These are phyloP conservation scores for Stercorarius parasiticus DNA, from an alignment of 2,113 vertebrate genomes.

Conservation along the genomic window DNA sequence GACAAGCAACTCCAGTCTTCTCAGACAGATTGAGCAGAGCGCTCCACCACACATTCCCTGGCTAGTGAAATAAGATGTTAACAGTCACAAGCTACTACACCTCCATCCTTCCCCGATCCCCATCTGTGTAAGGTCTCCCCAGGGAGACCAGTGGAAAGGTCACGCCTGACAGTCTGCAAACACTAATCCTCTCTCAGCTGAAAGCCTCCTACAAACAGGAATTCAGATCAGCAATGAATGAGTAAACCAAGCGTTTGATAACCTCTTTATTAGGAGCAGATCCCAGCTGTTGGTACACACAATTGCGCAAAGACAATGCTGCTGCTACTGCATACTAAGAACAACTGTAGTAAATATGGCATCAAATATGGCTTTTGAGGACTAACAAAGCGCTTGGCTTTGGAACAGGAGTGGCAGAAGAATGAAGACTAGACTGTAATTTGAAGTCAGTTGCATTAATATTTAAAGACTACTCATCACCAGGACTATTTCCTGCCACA, in stretches of 20 bases:
- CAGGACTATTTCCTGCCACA: not conserved
- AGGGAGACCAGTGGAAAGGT: conserved; percentile 29
- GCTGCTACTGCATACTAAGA: not conserved
- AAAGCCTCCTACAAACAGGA: not conserved
- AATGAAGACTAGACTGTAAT: not conserved
- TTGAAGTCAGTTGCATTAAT: not conserved
- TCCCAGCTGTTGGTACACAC: accelerated
- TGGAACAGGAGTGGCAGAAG: not conserved
- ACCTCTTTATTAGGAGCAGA: not conserved
- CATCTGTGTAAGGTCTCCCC: not conserved
- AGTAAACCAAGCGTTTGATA: not conserved
- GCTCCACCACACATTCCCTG: not conserved
- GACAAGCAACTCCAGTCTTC: not conserved
- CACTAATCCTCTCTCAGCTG: not conserved
- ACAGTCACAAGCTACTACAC: accelerated
- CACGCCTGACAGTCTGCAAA: not conserved
- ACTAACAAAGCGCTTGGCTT: not conserved
- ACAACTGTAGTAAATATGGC: accelerated
- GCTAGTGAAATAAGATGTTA: not conserved
- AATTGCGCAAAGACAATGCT: not conserved
- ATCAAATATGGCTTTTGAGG: not conserved
- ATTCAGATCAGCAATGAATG: not conserved
- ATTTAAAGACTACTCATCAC: not conserved
- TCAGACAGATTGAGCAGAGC: not conserved
- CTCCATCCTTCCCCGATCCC: not conserved